Percentiles rank a stretch among this genome's conserved stretches.
Conservation (phyloP, 2,113 vertebrate species). For the Copsychus sechellarum region DNA sequence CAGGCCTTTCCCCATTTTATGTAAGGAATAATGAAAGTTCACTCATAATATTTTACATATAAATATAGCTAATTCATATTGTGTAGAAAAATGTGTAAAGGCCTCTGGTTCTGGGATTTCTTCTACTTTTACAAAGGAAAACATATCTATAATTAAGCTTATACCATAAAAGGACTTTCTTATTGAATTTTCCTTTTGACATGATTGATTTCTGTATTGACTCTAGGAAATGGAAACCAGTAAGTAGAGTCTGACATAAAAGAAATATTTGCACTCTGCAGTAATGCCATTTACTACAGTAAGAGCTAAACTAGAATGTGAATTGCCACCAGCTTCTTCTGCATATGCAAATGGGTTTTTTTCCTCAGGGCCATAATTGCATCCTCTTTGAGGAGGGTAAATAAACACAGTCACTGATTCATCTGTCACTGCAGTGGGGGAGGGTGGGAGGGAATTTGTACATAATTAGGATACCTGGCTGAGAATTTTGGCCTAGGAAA, state of each 20-base stretch:
- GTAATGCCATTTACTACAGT: constrained; percentile 53
- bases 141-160: constrained; percentile 64
- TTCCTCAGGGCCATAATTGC: neutral
- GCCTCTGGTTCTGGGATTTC: constrained; percentile 30
- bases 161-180: constrained; percentile 60
- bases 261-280: constrained; percentile 53
- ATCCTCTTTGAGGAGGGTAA: constrained; percentile 39
- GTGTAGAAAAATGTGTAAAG: constrained; percentile 1
- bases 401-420: constrained; percentile 36
- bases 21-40: constrained; percentile 54
- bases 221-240: constrained; percentile 68
- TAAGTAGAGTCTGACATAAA: constrained; percentile 62
- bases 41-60: neutral
- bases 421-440: constrained; percentile 16
- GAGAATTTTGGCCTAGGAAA: constrained; percentile 5
- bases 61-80: constrained; percentile 36
- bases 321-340: constrained; percentile 46
- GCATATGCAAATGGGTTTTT: constrained; percentile 37
- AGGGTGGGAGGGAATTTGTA: constrained; percentile 22
- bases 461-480: constrained; percentile 20
- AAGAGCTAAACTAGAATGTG: constrained; percentile 37
- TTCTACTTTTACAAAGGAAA: constrained; percentile 62
- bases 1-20: constrained; percentile 28
- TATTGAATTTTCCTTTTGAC: constrained; percentile 69
- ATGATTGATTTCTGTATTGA: constrained; percentile 73